Evolutionary conservation across 2,113 vertebrate genomes (phyloP).

Genomic region (Myotis lucifugus): DNA sequence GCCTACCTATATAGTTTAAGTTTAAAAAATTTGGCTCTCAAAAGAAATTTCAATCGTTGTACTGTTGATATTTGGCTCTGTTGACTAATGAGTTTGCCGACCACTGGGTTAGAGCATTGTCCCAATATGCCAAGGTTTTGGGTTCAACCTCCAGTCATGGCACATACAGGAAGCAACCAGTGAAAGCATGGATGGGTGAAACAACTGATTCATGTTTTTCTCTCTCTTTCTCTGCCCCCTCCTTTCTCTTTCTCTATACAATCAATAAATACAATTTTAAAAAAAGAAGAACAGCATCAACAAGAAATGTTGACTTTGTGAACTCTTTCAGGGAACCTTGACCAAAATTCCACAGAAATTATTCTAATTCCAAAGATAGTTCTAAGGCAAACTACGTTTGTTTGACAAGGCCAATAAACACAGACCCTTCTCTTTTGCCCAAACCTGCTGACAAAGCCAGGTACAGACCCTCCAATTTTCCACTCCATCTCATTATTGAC

Average conservation of each 20-base stretch:
- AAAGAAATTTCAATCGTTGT: no score
- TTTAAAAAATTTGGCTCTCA: no score
- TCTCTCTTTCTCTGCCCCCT: no score
- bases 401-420: not conserved
- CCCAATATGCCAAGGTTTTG: not conserved
- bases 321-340: not conserved
- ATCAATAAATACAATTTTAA: not conserved
- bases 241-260: no score
- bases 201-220: not conserved
- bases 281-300: not conserved
- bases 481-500: not conserved
- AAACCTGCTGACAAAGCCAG: not conserved
- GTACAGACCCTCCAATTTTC: not conserved
- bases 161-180: not conserved
- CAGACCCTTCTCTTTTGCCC: not conserved
- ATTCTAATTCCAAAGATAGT: not conserved
- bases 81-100: no score
- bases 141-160: not conserved
- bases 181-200: not conserved
- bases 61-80: no score
- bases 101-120: not conserved
- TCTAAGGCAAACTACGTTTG: not conserved
- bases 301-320: not conserved
- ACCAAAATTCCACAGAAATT: not conserved
- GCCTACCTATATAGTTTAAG: no score